Conservation (phyloP, 2,797 vertebrate species). For the Pogonophryne albipinna region DNA sequence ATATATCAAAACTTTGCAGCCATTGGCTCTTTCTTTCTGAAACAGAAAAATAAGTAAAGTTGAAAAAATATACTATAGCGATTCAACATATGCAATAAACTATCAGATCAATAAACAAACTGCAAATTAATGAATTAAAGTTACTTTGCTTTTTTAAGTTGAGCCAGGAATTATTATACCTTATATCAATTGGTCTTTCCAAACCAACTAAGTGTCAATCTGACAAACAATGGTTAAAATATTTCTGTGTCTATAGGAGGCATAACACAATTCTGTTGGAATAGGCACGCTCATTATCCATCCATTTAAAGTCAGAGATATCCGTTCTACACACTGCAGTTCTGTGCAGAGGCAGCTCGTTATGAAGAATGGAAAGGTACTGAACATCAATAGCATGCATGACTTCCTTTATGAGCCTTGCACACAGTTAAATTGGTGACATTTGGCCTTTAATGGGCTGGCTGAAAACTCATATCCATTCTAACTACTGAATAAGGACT, state of each 20-base stretch:
- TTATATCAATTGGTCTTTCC: conserved; percentile 1
- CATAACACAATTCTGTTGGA: conserved; percentile 50
- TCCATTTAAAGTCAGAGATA: conserved; percentile 61
- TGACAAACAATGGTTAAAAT: conserved; percentile 45
- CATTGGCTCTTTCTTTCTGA: not conserved
- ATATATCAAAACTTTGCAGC: not conserved
- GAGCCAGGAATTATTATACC: not conserved
- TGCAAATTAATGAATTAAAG: not conserved
- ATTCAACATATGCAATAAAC: not conserved
- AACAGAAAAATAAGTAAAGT: not conserved
- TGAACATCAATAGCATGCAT: conserved; percentile 82
- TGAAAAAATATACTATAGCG: not conserved
- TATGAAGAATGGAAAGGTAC: conserved; percentile 78
- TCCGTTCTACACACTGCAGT: conserved; percentile 53
- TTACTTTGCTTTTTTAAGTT: conserved; percentile 9
- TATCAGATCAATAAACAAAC: not conserved
- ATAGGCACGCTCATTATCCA: conserved; percentile 60
- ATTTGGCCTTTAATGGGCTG: conserved; percentile 84
- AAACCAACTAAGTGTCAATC: conserved; percentile 1
- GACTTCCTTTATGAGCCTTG: conserved; percentile 82
- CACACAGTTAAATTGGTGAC: conserved; percentile 81
- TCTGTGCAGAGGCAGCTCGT: conserved; percentile 65
- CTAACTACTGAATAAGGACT: conserved; percentile 84
- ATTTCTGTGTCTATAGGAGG: conserved; percentile 36
- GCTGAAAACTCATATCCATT: conserved; percentile 80